Base-by-base conservation (phyloP, 2,888 invertebrate genomes). In the Schizaphis graminum region DNA sequence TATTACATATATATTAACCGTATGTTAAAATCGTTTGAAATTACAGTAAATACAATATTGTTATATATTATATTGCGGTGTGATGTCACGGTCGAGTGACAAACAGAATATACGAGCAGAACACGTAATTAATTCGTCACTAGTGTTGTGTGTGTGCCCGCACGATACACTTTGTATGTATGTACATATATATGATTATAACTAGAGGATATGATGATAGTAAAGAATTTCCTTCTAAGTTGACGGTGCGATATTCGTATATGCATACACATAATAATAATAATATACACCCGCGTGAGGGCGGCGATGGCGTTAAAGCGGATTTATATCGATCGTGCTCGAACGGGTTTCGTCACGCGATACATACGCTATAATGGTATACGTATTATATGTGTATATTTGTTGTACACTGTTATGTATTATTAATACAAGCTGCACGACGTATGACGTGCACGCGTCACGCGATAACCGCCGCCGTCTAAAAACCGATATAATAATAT, bases 311-410 rank as follows among this genome's bases (percentile, higher is more conserved):
- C 57, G 92, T 87, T 61, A 61, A 53, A 57, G 93, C 93, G 89
- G 93, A 93, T 89, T 93, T 93, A 85, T 93, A 93, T 93, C 93
- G 93, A 93, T 93, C 93, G 93, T 89, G 84, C 93, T 56, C 77
- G 67, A 90, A 90, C 93, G 89, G 57, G 57, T 90, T 90, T 93
- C 84, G 93, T 93, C 93, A 93, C 93, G 93, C 93, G 93, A 93
- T 93, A 84, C 85, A 44, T 61, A 26, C 56, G 53, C 53, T 56
- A 88, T 88, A 88, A 53, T 88, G 16, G 3, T 89, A 89, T 21
- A 49, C 35, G 57, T 89, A 26, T 44, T 56, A 57, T 89, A 89
- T 10, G 8, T 47, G 7, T n/a, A 53, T 88, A 44, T 28, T 28
- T 86, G 3, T 86, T 56, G 53, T 35, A 41, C 56, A 56, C 56